A percentile compares a stretch with the other conserved stretches of the same genome.
Evolutionary conservation across 30 jellyfish, hydroid and myxozoan species (phyloP).

Genomic region (Mastigias papua): DNA sequence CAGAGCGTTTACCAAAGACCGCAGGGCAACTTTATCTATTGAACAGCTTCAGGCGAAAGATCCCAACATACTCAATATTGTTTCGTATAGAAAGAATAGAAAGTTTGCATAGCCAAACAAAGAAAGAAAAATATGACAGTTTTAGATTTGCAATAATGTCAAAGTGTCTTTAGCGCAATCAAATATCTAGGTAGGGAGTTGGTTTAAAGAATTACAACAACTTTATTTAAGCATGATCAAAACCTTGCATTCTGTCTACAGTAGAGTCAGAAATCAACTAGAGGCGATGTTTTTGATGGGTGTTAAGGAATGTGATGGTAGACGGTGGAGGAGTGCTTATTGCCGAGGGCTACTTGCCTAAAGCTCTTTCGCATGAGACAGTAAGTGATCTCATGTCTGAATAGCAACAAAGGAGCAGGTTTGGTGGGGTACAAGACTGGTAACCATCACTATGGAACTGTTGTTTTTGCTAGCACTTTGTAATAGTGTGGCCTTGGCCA

Average conservation of each 20-base stretch:
- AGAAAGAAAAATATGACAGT: not conserved
- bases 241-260: not conserved
- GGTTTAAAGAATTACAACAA: not conserved
- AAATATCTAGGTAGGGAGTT: not conserved
- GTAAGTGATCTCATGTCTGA: not conserved
- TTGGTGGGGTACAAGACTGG: too few species aligned
- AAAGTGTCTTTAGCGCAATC: not conserved
- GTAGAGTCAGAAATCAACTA: not conserved
- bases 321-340: constrained; percentile 19
- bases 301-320: not conserved
- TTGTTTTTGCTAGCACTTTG: too few species aligned
- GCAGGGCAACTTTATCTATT: constrained; percentile 22
- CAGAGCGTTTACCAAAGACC: not conserved
- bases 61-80: not conserved
- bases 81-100: not conserved
- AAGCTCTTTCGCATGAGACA: not conserved
- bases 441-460: too few species aligned
- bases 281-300: not conserved
- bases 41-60: constrained; percentile 7
- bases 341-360: constrained; percentile 56
- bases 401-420: not conserved
- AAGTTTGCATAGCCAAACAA: not conserved
- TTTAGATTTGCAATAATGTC: not conserved
- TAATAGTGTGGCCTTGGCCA: too few species aligned
- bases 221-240: not conserved